A percentile compares a stretch with the other conserved stretches of the same genome.
Conservation (phyloP, 2,113 vertebrate species). For the Rynchops niger region DNA sequence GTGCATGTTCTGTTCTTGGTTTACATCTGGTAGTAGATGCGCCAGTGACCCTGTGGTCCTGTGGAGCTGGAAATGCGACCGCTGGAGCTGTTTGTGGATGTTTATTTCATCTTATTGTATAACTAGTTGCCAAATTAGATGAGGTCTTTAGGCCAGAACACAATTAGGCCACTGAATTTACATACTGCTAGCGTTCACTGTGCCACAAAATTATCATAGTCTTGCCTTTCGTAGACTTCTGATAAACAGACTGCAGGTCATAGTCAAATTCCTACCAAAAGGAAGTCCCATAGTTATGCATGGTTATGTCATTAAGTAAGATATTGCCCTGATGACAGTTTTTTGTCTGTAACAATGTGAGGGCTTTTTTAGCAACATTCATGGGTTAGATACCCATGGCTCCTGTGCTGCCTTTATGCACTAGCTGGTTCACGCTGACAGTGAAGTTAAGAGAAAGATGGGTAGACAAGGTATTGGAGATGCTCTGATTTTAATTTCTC, state of each 20-base stretch:
- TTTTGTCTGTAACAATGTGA: not conserved
- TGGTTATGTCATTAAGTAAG: not conserved
- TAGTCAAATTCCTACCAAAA: not conserved
- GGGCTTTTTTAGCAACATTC: not conserved
- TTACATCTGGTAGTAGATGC: not conserved
- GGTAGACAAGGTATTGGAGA: not conserved
- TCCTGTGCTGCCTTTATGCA: not conserved
- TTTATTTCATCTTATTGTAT: not conserved
- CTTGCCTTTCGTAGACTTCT: not conserved
- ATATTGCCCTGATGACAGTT: not conserved
- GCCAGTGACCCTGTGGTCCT: accelerated
- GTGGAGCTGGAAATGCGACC: not conserved
- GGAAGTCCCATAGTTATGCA: accelerated
- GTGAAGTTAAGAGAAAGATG: not conserved
- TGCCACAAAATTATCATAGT: not conserved
- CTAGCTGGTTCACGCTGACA: not conserved
- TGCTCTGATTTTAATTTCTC: not conserved
- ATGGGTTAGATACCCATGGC: not conserved
- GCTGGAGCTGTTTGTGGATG: not conserved
- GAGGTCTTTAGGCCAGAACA: not conserved
- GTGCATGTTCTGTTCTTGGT: accelerated
- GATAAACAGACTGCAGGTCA: not conserved
- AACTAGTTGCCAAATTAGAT: not conserved
- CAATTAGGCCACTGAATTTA: not conserved
- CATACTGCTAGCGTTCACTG: not conserved